Conservation (phyloP, 2,888 invertebrate genomes). For the Tupiocoris notatus region DNA sequence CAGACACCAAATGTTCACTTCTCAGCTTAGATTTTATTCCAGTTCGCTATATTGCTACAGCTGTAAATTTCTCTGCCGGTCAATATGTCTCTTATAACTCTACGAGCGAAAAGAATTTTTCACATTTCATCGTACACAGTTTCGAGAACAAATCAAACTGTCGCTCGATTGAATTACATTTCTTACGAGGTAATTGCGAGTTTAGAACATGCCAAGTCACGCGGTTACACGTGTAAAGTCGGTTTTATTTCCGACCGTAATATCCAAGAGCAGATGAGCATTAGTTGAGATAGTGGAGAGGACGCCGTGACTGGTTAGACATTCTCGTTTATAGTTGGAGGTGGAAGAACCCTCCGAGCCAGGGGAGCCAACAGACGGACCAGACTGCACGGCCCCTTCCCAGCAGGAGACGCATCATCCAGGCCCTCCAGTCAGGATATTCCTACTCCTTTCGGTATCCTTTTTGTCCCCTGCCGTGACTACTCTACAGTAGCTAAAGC, state of each 20-base stretch:
- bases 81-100: too few species aligned
- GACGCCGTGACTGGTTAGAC: background rate
- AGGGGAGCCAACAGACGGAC: background rate
- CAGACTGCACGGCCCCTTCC: slow-evolving; percentile 30
- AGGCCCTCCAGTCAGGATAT: background rate
- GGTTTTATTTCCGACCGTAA: background rate
- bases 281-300: background rate
- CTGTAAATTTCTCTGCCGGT: too few species aligned
- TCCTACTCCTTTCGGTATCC: background rate
- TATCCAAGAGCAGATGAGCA: background rate
- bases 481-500: background rate
- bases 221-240: too few species aligned
- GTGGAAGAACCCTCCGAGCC: background rate
- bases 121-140: too few species aligned
- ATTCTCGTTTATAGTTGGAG: background rate
- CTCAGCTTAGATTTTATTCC: too few species aligned
- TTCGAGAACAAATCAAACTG: too few species aligned
- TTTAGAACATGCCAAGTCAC: too few species aligned
- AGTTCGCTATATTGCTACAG: too few species aligned
- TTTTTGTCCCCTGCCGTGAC: slow-evolving; percentile 10
- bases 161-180: too few species aligned
- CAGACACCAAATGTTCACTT: too few species aligned
- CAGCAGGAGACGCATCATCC: background rate
- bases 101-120: too few species aligned
- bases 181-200: too few species aligned